Conservation (phyloP, 2,113 vertebrate genomes). For the Pycnonotus jocosus region DNA sequence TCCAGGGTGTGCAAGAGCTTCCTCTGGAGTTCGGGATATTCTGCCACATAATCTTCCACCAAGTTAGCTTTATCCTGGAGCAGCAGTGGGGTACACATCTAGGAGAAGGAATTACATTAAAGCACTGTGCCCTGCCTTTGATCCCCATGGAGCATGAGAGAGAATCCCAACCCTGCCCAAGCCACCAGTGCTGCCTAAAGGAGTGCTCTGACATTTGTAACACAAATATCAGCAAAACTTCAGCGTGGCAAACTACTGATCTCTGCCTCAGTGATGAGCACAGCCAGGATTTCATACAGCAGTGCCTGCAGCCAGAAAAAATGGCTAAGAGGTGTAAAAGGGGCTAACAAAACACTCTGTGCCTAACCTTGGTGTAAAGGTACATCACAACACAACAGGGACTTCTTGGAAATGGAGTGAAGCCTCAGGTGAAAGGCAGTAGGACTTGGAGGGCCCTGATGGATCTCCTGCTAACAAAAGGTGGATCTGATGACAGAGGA, state of each 20-base stretch:
- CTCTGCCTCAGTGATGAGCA: background rate
- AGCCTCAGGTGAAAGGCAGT: background rate
- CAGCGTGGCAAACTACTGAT: background rate
- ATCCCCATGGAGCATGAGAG: background rate
- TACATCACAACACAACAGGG: background rate
- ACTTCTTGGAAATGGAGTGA: background rate
- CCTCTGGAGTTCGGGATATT: slow-evolving; percentile 70
- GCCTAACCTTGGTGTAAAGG: background rate
- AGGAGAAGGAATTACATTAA: background rate
- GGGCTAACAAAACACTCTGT: background rate
- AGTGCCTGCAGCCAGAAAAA: background rate
- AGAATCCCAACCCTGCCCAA: background rate
- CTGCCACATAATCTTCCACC: slow-evolving; percentile 73
- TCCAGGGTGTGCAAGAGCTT: slow-evolving; percentile 78
- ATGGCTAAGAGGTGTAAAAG: no score
- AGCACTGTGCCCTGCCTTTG: background rate
- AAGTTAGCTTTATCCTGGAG: slow-evolving; percentile 77
- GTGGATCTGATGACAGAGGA: background rate
- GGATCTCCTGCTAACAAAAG: background rate
- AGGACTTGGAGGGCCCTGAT: background rate
- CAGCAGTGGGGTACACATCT: slow-evolving; percentile 82
- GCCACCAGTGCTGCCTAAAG: background rate
- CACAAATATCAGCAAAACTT: background rate
- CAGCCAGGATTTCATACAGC: background rate
- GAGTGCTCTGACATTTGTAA: background rate